phyloP scores from a whole-genome alignment of 2,888 invertebrate species.

The Abrostola triplasia region DNA sequence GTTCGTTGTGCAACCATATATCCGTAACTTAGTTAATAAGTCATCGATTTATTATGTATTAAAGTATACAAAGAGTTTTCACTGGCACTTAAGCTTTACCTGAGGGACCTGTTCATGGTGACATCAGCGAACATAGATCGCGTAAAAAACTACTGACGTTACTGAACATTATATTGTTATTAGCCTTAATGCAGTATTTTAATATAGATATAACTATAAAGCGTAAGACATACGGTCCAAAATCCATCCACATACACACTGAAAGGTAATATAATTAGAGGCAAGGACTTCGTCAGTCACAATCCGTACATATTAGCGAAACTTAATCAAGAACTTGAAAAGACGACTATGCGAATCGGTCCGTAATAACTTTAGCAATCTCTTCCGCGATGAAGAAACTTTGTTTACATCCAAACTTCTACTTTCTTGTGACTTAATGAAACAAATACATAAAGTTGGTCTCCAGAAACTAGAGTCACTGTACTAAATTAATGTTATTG shows the following conservation, averaged over 20 bases:
- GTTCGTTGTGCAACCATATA: conserved; percentile 50
- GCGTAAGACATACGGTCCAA: too few relatives aligned
- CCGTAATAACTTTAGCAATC: conserved; percentile 68
- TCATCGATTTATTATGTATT: conserved; percentile 11
- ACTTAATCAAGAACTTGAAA: conserved; percentile 68
- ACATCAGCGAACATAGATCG: too few relatives aligned
- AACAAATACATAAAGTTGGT: conserved; percentile 17
- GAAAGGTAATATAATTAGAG: conserved; percentile 9
- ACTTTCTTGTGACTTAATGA: conserved; percentile 29
- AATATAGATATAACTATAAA: too few relatives aligned
- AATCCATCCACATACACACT: neutral
- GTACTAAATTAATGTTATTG: too few relatives aligned
- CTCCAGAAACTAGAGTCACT: neutral
- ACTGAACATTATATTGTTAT: too few relatives aligned
- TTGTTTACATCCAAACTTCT: conserved; percentile 56
- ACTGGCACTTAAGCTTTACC: too few relatives aligned
- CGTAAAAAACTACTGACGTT: too few relatives aligned
- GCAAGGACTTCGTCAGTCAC: conserved; percentile 8
- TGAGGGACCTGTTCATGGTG: too few relatives aligned
- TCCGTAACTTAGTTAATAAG: conserved; percentile 29
- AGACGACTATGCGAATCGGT: conserved; percentile 52
- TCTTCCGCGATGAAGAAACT: conserved; percentile 59
- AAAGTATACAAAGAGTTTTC: too few relatives aligned
- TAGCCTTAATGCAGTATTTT: too few relatives aligned
- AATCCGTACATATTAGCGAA: conserved; percentile 51